A percentile compares a stretch with the other conserved stretches of the same genome.
Evolutionary conservation across 1,140 invertebrate species (phyloP).

Genomic region (Hycleus cichorii): DNA sequence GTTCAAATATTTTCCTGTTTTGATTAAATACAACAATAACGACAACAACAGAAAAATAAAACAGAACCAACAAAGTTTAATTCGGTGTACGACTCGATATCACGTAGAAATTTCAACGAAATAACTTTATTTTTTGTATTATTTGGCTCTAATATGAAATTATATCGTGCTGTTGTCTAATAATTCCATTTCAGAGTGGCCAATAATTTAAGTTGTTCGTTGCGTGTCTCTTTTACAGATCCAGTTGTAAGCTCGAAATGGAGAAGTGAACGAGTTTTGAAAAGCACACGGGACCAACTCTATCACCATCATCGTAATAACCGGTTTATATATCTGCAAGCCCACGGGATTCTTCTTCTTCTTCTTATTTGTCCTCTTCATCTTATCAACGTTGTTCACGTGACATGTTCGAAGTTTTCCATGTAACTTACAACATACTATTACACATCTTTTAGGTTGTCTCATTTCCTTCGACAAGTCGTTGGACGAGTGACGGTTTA

Average conservation of each 20-base stretch:
- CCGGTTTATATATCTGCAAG: constrained; percentile 18
- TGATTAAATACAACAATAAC: constrained; percentile 12
- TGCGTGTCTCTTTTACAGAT: constrained; percentile 7
- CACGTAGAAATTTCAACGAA: too few species aligned
- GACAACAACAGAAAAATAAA: constrained; percentile 4
- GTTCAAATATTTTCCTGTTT: constrained; percentile 24
- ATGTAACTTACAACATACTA: too few species aligned
- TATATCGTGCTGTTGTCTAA: background rate
- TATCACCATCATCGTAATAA: constrained; percentile 3
- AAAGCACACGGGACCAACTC: constrained; percentile 8
- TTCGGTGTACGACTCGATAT: too few species aligned
- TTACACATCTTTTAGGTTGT: background rate
- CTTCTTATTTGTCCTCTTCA: too few species aligned
- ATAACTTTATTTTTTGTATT: too few species aligned
- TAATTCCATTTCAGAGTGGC: background rate
- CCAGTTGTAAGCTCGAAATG: constrained; percentile 19
- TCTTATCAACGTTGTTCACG: constrained; percentile 11
- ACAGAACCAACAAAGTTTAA: background rate
- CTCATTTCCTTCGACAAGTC: constrained; percentile 11
- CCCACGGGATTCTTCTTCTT: constrained; percentile 14
- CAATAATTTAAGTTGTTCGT: constrained; percentile 15
- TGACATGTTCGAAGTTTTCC: background rate
- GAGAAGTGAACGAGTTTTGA: constrained; percentile 4
- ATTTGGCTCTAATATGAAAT: too few species aligned
- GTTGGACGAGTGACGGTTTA: constrained; percentile 17